Base-by-base conservation (phyloP, 2,888 invertebrate species). In the Agrotis segetum region DNA sequence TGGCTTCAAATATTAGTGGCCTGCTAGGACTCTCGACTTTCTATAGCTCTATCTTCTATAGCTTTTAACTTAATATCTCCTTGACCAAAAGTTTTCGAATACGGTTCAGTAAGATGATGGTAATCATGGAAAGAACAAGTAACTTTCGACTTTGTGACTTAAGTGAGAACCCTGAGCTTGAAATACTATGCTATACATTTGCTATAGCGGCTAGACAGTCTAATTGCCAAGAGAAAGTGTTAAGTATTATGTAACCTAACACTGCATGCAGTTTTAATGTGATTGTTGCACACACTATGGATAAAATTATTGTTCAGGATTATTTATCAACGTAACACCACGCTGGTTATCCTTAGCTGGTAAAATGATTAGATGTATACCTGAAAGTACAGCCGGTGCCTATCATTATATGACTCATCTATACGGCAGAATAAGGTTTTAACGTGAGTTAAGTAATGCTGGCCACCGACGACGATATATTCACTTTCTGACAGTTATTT, bases 181-280 rank as follows among this genome's bases (percentile, higher is more conserved):
- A 40, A 40, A 24, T 14, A 52, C 19, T 46, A n/a, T 9, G 17
- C 34, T 16, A n/a, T 40, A 40, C 40, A 40, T 1, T 21, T 13
- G 4, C 24, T 24, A n/a, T 53, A 47, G 21, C 46, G 1, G 11
- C 5, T 24, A 65, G 21, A 74, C 13, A 67, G 49, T 34, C 16
- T 49, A 21, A 75, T 49, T 21, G 76, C 16, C n/a, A 50, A 44
- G 21, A 34, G 49, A 52, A 58, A 68, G 49, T 47, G 44, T 49
- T 21, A 14, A 49, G 47, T 11, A n/a, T 49, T 67, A n/a, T 67
- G 56, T 76, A 76, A 72, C 46, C 34, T 29, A 21, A 68, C 34
- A 6, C 16, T 71, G 34, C n/a, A 59, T 44, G 34, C 59, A 60
- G 72, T 77, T 49, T 24, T 16, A 40, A 77, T 46, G 29, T 44